A percentile compares a stretch with the other conserved stretches of the same genome.
These are phyloP conservation scores for Dendrolimus houi DNA, from an alignment of 2,888 invertebrate genomes.

Conservation along the genomic window DNA sequence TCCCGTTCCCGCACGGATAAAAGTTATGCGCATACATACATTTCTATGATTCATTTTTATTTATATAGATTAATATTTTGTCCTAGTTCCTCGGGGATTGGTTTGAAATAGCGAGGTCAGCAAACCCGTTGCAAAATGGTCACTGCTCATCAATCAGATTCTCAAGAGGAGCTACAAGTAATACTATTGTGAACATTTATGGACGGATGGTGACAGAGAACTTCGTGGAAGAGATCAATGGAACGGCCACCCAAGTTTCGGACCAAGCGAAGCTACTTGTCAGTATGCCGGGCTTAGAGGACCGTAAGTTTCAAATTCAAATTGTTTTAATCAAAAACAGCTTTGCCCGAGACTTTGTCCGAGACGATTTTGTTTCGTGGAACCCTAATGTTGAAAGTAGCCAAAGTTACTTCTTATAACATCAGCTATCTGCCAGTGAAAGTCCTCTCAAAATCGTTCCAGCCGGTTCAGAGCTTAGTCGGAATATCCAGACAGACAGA, in stretches of 20 bases:
- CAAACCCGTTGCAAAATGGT: constrained; percentile 19
- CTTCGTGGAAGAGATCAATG: constrained; percentile 30
- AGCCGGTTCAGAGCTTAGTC: too few relatives aligned
- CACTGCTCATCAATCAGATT: constrained; percentile 41
- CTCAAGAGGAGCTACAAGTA: constrained; percentile 4
- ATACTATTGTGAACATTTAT: constrained; percentile 12
- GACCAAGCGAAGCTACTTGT: neutral
- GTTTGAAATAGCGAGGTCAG: constrained; percentile 37
- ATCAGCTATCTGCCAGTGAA: too few relatives aligned
- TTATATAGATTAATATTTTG: neutral
- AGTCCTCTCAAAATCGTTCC: too few relatives aligned
- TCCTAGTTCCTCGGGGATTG: constrained; percentile 46
- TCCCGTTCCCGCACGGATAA: too few relatives aligned
- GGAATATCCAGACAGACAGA: too few relatives aligned
- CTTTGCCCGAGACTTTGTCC: too few relatives aligned
- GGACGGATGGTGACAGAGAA: constrained; percentile 34
- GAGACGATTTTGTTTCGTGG: too few relatives aligned
- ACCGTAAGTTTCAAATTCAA: constrained; percentile 26
- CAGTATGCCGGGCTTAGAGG: neutral
- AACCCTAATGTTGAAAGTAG: too few relatives aligned
- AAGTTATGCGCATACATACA: too few relatives aligned
- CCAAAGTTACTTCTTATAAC: too few relatives aligned
- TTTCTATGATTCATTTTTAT: too few relatives aligned
- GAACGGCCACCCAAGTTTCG: constrained; percentile 13
- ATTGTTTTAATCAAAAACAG: too few relatives aligned